Conservation (phyloP, 2,113 vertebrate species). For the Coregonus clupeaformis region DNA sequence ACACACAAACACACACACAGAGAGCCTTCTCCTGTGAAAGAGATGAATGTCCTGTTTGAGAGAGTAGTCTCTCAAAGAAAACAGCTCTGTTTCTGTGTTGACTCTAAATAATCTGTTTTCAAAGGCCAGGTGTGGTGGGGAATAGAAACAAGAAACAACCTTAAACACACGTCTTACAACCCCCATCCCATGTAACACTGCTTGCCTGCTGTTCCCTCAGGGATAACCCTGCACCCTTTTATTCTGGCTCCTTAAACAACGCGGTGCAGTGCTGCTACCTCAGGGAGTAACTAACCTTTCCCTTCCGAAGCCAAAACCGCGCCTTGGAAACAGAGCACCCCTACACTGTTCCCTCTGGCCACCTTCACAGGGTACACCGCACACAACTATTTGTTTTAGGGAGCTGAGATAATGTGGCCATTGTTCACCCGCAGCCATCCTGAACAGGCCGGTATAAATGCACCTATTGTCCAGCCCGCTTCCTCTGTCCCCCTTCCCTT, state of each 20-base stretch:
- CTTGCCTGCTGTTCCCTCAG: constrained; percentile 8
- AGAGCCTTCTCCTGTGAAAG: constrained; percentile 19
- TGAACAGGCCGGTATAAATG: constrained; percentile 75
- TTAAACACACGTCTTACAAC: constrained; percentile 28
- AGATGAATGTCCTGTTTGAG: constrained; percentile 12
- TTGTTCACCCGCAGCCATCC: constrained; percentile 75
- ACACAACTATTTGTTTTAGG: constrained; percentile 73
- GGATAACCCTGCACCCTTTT: constrained; percentile 32
- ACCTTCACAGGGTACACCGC: constrained; percentile 59
- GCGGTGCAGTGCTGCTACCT: constrained; percentile 30
- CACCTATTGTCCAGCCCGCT: constrained; percentile 61
- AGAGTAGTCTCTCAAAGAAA: constrained; percentile 14
- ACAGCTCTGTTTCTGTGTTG: constrained; percentile 1
- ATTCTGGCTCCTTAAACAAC: constrained; percentile 41
- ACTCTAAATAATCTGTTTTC: constrained; percentile 40
- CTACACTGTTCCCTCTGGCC: constrained; percentile 33
- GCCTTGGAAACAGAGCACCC: constrained; percentile 1
- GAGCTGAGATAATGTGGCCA: constrained; percentile 74
- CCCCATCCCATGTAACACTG: constrained; percentile 7
- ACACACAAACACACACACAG: too few species aligned
- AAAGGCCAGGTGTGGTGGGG: constrained; percentile 37
- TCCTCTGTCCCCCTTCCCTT: constrained; percentile 20
- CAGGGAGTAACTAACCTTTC: constrained; percentile 30
- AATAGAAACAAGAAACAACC: constrained; percentile 56
- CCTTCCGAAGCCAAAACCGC: neutral